Evolutionary conservation across 2,113 vertebrate genomes (phyloP), one percentile per base, ranked within the genome.

Genomic region (Percina caprodes): DNA sequence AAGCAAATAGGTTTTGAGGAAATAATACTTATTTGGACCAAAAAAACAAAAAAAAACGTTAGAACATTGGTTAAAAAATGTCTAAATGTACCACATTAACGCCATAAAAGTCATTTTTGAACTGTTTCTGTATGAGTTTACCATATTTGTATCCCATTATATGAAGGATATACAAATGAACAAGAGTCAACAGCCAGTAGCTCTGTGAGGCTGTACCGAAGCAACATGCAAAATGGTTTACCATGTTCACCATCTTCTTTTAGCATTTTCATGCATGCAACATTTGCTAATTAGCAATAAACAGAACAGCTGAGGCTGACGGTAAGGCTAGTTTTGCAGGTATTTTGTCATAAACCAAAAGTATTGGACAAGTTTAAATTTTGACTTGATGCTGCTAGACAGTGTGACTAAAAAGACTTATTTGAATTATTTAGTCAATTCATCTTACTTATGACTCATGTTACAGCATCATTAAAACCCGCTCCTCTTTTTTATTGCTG

Each of bases 401-500:
- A 19, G 16, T 14, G 33, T 3, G 13, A 19, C 18, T 51, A 21
- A 48, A 46, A 58, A 35, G 9, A 55, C 30, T 42, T 5, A 33
- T 84, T 79, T 82, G 19, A 58, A 69, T 77, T 69, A 4, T 76
- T 39, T 76, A 39, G 45, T 35, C 13, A 19, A 35, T 54, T 59
- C 0, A 23, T 39, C 19, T 52, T 4, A 42, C 4, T 30, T 49
- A 5, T 66, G 58, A 18, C 16, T 39, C 24, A 16, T 21, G 0
- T 48, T 33, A 48, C 23, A 67, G 55, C 59, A 62, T 65, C 54
- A 70, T 71, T 54, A 65, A 74, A 83, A 67, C 65, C 23, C 16
- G 0, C 18, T 55, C 59, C 23, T 45, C 33, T n/a, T 18, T 46
- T 90, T 86, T 85, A 90, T 52, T 74, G 70, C 63, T 2, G 4